Conservation (phyloP, 2,888 invertebrate species). For the Hyposoter dolosus region DNA sequence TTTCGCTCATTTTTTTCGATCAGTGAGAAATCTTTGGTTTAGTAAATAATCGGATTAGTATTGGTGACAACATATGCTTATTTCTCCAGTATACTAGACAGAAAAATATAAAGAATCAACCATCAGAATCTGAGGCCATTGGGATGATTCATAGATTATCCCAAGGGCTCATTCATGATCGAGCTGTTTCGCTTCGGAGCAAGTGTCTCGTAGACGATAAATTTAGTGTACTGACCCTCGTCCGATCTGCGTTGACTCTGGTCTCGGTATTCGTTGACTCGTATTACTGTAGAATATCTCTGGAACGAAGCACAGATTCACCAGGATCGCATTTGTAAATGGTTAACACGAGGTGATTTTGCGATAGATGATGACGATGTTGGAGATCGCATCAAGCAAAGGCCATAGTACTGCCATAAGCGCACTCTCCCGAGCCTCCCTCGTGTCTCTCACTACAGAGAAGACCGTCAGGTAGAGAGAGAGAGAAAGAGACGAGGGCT, state of each 20-base stretch:
- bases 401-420: slow-evolving; percentile 9
- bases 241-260: slow-evolving; percentile 27
- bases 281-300: slow-evolving; percentile 41
- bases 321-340: slow-evolving; percentile 18
- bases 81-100: background rate
- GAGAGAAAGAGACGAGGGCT: background rate
- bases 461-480: background rate
- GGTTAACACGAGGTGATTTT: slow-evolving; percentile 56
- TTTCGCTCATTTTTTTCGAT: background rate
- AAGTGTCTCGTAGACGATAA: background rate
- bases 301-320: background rate
- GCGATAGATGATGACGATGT: slow-evolving; percentile 47
- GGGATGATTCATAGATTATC: background rate
- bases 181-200: background rate
- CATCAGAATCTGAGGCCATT: background rate
- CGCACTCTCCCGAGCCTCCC: slow-evolving; percentile 13
- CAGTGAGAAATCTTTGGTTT: background rate
- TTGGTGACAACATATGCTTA: background rate
- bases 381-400: slow-evolving; percentile 15
- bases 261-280: slow-evolving; percentile 34
- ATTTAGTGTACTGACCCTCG: slow-evolving; percentile 39
- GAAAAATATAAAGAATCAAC: background rate
- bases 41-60: background rate
- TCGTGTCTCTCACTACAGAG: slow-evolving; percentile 22
- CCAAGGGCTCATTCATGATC: background rate